Percentiles rank a stretch among this genome's conserved stretches.
These are phyloP conservation scores for Lymantria monacha DNA, from an alignment of 2,888 invertebrate species.

Conservation along the genomic window DNA sequence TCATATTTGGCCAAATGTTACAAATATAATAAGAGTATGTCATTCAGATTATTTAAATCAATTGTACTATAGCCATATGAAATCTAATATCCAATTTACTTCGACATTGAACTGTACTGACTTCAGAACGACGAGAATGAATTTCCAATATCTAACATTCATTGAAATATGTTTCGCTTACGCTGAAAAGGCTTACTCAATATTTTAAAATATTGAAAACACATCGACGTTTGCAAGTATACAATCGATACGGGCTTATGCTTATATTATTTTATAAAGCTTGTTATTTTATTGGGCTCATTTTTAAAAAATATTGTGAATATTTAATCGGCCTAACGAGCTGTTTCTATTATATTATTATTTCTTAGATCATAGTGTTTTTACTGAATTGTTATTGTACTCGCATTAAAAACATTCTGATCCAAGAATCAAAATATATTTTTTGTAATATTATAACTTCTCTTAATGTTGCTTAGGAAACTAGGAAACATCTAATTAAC, in stretches of 20 bases:
- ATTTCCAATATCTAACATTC: slow-evolving; percentile 21
- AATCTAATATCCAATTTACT: slow-evolving; percentile 25
- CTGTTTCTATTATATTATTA: neutral
- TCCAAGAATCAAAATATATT: too few species aligned
- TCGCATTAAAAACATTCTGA: too few species aligned
- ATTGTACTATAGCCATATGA: slow-evolving; percentile 13
- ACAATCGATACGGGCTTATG: neutral
- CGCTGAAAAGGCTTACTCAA: slow-evolving; percentile 17
- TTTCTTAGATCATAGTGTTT: too few species aligned
- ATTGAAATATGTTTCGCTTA: slow-evolving; percentile 24
- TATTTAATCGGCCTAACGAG: neutral
- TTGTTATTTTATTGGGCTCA: neutral
- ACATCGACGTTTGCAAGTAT: slow-evolving; percentile 3
- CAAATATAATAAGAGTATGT: too few species aligned
- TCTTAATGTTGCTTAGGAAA: too few species aligned
- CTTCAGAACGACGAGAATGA: slow-evolving; percentile 10
- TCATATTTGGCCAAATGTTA: too few species aligned
- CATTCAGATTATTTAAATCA: slow-evolving; percentile 13
- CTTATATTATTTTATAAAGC: neutral
- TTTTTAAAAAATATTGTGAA: neutral
- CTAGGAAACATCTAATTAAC: too few species aligned
- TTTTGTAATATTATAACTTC: too few species aligned
- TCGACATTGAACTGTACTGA: slow-evolving; percentile 6
- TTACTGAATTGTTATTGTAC: too few species aligned
- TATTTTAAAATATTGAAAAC: slow-evolving; percentile 25